Percentiles rank a stretch among this genome's conserved stretches.
Evolutionary conservation across 92 coral and sea anemone genomes (phyloP).

Genomic region (Nematostella vectensis): DNA sequence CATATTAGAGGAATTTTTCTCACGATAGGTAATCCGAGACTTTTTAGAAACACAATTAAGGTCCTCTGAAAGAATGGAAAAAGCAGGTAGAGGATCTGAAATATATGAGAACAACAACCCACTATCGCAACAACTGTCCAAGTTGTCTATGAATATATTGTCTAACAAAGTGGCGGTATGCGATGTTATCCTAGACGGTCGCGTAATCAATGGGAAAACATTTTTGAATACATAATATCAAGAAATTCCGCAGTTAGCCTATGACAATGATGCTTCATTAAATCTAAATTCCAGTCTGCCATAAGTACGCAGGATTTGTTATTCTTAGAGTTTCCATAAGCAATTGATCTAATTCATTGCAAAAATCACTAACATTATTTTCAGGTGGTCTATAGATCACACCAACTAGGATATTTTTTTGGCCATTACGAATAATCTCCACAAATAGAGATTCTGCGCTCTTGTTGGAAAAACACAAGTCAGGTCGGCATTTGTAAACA

Average conservation of each 20-base stretch:
- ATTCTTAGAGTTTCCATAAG: neutral
- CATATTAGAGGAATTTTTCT: conserved; percentile 1
- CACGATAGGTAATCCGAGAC: conserved; percentile 13
- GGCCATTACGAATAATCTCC: too few species aligned
- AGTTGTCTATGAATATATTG: conserved; percentile 39
- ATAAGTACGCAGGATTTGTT: conserved; percentile 5
- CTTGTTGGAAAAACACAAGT: too few species aligned
- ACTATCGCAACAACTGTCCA: conserved; percentile 2
- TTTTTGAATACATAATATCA: conserved; percentile 39
- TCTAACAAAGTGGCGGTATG: conserved; percentile 45
- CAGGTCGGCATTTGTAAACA: too few species aligned
- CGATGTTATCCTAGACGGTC: conserved; percentile 54
- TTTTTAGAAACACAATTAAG: neutral
- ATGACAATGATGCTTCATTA: conserved; percentile 30
- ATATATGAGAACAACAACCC: conserved; percentile 33
- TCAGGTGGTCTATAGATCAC: conserved; percentile 14
- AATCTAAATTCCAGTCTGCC: conserved; percentile 7
- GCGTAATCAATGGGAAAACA: conserved; percentile 40
- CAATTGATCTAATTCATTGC: neutral
- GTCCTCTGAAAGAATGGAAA: conserved; percentile 14
- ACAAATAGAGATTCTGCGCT: too few species aligned
- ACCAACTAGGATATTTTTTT: too few species aligned
- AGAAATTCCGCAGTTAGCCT: conserved; percentile 36
- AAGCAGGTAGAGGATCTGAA: conserved; percentile 51
- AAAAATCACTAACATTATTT: neutral